phyloP scores from a whole-genome alignment of 2,113 vertebrate genomes.

The Camarhynchus parvulus region DNA sequence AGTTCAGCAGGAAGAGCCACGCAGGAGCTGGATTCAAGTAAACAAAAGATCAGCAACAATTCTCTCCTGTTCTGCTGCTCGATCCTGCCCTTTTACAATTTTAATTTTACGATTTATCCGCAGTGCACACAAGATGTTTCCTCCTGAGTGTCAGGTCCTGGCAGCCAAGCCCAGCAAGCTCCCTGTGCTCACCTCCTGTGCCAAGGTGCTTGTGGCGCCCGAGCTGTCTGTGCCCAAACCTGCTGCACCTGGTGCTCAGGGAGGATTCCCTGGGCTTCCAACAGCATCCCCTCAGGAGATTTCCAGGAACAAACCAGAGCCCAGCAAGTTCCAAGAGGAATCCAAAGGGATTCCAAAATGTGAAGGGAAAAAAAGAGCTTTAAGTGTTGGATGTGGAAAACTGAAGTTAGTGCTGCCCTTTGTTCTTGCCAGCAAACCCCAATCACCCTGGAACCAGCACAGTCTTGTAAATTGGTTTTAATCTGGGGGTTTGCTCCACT shows the following conservation, averaged over 20 bases:
- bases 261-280: neutral
- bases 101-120: neutral
- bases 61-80: neutral
- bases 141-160: neutral
- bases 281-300: fast-evolving
- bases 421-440: neutral
- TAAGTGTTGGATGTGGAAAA: neutral
- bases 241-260: neutral
- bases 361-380: neutral
- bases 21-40: neutral
- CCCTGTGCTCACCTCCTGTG: neutral
- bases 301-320: neutral
- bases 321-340: neutral
- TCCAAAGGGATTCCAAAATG: neutral
- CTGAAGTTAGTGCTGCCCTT: neutral
- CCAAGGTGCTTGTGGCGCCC: neutral
- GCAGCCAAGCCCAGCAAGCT: neutral
- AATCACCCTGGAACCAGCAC: neutral
- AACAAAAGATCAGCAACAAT: neutral
- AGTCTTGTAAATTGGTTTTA: neutral
- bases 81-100: neutral
- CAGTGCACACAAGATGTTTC: neutral
- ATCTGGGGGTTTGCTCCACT: neutral
- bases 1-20: neutral
- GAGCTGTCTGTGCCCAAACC: neutral